Conservation (phyloP, 1,140 invertebrate species). For the Epicauta chinensis region DNA sequence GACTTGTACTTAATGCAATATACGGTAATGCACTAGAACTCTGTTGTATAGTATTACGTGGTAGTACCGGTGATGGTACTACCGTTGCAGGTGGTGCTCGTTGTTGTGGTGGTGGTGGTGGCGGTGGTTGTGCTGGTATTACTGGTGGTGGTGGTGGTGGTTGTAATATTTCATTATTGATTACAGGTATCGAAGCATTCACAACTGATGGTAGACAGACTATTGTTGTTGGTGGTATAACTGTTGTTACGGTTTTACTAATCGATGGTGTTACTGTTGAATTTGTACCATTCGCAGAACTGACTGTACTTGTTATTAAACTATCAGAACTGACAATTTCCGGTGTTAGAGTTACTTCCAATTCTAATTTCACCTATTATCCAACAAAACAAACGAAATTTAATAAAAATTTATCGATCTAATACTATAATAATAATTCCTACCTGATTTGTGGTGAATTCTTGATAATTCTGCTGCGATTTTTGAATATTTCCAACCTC, state of each 20-base stretch:
- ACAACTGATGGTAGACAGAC: constrained; percentile 46
- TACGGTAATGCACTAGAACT: constrained; percentile 48
- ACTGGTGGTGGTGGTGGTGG: constrained; percentile 16
- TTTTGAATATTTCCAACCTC: background rate
- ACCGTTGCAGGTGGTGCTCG: constrained; percentile 15
- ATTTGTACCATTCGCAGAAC: constrained; percentile 33
- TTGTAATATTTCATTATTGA: constrained; percentile 29
- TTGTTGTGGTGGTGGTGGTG: constrained; percentile 21
- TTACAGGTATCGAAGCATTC: constrained; percentile 37
- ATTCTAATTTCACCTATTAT: constrained; percentile 45
- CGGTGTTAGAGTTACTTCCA: constrained; percentile 49
- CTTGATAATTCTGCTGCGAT: constrained; percentile 2
- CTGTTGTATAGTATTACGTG: constrained; percentile 37
- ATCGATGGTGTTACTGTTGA: constrained; percentile 34
- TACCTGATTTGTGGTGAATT: background rate
- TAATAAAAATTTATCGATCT: no score
- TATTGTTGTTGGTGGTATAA: constrained; percentile 49
- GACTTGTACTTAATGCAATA: constrained; percentile 46
- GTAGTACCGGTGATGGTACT: constrained; percentile 12
- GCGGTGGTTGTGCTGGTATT: background rate
- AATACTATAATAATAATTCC: no score
- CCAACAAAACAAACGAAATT: background rate
- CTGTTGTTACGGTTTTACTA: constrained; percentile 38
- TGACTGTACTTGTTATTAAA: constrained; percentile 43
- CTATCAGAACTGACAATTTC: constrained; percentile 44